phyloP scores from a whole-genome alignment of 2,797 vertebrate species.

The Hipposideros larvatus region DNA sequence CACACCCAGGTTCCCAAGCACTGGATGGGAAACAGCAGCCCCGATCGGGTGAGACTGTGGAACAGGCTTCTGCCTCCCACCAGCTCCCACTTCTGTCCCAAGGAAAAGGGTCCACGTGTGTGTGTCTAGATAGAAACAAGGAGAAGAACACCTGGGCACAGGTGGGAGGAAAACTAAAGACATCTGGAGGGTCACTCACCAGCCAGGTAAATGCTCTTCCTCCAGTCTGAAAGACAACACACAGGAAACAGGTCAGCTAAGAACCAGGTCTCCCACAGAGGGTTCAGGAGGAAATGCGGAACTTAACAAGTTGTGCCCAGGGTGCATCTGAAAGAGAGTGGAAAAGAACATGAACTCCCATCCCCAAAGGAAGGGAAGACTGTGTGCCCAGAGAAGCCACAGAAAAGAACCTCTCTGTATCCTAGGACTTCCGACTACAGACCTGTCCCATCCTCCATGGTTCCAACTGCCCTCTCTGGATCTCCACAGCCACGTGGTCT shows the following conservation, averaged over 20 bases:
- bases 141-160: background rate
- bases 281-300: background rate
- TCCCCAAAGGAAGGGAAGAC: background rate
- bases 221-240: conserved; percentile 38
- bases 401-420: no score
- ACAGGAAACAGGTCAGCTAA: background rate
- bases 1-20: background rate
- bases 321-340: background rate
- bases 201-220: background rate
- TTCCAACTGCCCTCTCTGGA: background rate
- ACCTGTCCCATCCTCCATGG: background rate
- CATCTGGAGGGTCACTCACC: conserved; percentile 23
- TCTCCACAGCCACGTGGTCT: background rate
- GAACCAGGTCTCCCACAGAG: background rate
- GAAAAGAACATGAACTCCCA: background rate
- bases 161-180: background rate
- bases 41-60: no score
- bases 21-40: background rate
- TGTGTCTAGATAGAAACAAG: background rate
- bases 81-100: background rate
- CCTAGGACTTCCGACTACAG: no score
- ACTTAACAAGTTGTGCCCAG: background rate
- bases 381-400: background rate
- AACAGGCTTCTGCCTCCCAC: background rate
- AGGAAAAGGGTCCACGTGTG: background rate